phyloP scores from a whole-genome alignment of 2,888 invertebrate species.

The Pachydiplax longipennis region DNA sequence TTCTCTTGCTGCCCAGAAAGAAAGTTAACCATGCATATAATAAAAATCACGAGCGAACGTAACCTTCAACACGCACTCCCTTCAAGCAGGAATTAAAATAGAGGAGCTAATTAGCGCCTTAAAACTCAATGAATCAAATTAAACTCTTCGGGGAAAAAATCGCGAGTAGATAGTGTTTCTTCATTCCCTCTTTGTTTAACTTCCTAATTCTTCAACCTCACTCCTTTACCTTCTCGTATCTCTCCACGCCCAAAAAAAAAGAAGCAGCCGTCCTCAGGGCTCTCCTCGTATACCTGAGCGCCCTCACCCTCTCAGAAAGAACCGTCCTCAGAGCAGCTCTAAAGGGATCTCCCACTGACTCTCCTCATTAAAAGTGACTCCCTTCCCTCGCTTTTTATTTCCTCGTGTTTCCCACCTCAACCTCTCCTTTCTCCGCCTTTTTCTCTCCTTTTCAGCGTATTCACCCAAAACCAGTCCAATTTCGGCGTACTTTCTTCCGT shows the following conservation, averaged over 20 bases:
- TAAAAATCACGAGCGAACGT: too few species aligned
- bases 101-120: background rate
- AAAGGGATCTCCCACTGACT: constrained; percentile 5
- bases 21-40: too few species aligned
- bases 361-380: constrained; percentile 23
- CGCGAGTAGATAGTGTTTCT: background rate
- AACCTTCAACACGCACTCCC: background rate
- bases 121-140: constrained; percentile 8
- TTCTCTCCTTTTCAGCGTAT: background rate
- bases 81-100: background rate
- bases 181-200: background rate
- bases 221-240: background rate
- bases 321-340: background rate
- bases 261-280: background rate
- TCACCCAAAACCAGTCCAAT: background rate
- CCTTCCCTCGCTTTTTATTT: background rate
- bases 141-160: background rate
- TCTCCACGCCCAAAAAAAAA: background rate
- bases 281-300: background rate
- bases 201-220: background rate
- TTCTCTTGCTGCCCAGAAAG: too few species aligned
- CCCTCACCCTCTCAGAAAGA: background rate
- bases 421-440: background rate
- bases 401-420: background rate
- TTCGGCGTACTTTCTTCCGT: too few species aligned